Evolutionary conservation across 2,888 invertebrate species (phyloP), one percentile per base, ranked within the genome.

Genomic region (Drosophila longiperda): DNA sequence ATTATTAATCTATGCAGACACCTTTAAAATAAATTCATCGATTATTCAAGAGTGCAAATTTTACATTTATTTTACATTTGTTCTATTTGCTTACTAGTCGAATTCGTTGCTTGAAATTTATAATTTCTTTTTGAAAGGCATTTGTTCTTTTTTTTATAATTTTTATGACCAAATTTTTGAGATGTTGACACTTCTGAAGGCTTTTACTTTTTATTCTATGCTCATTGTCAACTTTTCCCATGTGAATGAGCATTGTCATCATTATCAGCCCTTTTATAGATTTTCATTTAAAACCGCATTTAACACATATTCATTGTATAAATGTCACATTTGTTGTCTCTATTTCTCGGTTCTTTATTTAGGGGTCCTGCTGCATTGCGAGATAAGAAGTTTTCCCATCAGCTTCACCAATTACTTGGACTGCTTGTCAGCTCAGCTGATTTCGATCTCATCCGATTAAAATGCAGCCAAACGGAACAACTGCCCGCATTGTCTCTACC

Each of bases 361-460:
- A 36, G 50, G 59, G 61, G 49, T 59, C 59, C 49, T 65, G 77
- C 49, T 77, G 77, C 60, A 52, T 40, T 52, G 23, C 55, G 23
- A 17, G 60, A 34, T 38, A 48, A 61, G 26, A 70, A 79, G 65
- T 78, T 78, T 75, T 78, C 78, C 72, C 75, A 78, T 78, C 75
- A 59, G 54, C 50, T 58, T 49, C 40, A 49, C 26, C 79, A 75
- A 75, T 78, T 75, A 79, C 60, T 50, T 50, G n/a, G 68, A 23
- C 23, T 26, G 68, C 50, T 57, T 57, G 55, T 32, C 55, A 40
- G 55, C 64, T 75, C 74, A 61, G 75, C 65, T 78, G 82, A 85
- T 84, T 79, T 62, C 57, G 79, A 85, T 85, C 78, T 78, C 78
- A 85, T 87, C 86, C 75, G 85, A 85, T 85, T 83, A 77, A 79